Base-by-base conservation (phyloP, 1,140 invertebrate species). In the Oscheius sp. region DNA sequence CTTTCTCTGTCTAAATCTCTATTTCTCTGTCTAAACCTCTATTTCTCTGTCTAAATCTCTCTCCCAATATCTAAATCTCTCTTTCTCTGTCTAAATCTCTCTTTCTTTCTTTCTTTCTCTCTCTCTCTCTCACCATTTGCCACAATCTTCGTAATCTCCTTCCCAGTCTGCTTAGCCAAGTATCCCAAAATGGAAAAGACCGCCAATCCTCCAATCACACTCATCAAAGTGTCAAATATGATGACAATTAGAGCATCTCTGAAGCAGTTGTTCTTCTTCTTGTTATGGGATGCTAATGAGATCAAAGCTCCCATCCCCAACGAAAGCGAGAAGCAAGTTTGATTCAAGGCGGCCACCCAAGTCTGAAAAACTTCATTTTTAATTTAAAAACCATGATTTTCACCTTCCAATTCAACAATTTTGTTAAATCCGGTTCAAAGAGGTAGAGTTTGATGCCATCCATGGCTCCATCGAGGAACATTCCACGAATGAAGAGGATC, bases 381-480 rank as follows among this genome's bases (percentile, higher is more conserved):
- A 45, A 31, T 68, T 67, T 29, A 67, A 13, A 64, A 67, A 32
- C n/a, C 4, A 42, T 58, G 3, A 15, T 13, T 32, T 74, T 45
- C 13, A 72, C 70, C 23, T 70, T 18, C 15, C 20, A 23, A 1
- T 29, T 55, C 49, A 70, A 29, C 4, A 78, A 18, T 10, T 62
- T 75, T 2, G 26, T 59, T 28, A 61, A 75, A 66, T 70, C 49
- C 15, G 77, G 62, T 15, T 76, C 35, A 7, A 71, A 32, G 2
- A 82, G 28, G 65, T 70, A 75, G 66, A 90, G 92, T 0, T 89
- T 78, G 36, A 94, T 91, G 7, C 92, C 92, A 52, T 90, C 86
- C 0, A 82, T 84, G 1, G 92, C 90, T 0, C 92, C 92, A 3
- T 90, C 88, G 62, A 94, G 84, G 1, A 91, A 92, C 1, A 88